Evolutionary conservation across 2,888 invertebrate genomes (phyloP), one percentile per base, ranked within the genome.

Genomic region (Agrypnus murinus): DNA sequence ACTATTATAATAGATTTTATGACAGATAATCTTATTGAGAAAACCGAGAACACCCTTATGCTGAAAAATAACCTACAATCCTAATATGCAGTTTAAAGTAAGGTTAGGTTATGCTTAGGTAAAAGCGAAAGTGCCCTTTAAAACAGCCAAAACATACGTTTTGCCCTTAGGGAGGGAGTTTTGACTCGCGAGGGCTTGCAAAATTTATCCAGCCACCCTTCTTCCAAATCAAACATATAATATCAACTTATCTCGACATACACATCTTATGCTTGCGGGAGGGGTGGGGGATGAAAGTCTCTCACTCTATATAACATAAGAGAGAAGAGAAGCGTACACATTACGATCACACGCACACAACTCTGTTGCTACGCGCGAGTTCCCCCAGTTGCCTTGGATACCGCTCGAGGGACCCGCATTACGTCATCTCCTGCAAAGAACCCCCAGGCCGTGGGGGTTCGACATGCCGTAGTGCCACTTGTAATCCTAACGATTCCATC

Each of bases 361-460:
- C 73, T 38, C 66, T 71, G 73, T 71, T 75, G 73, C 73, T 73
- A 73, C 71, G 69, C 68, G 69, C 73, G 69, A 68, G 60, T 68
- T 69, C 68, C 72, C 60, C 63, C 70, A 73, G 74, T 74, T 74
- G 72, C 74, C 74, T 72, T 63, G 74, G 74, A 72, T 67, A 74
- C 74, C 66, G 72, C 57, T 64, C 70, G 64, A 67, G 72, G 74
- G 72, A 72, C 72, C 64, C 62, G 65, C 58, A 70, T 74, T 74
- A 74, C 74, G 74, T 74, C 74, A 74, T 70, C 72, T 67, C 65
- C 63, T 59, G 62, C 62, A 50, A 68, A 63, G 62, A 66, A 65
- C 73, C 74, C 71, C 71, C 46, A 46, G 60, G 64, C 58, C 48
- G 40, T 40, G 50, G 62, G 57, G 59, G 60, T 58, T 65, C 58